Base-by-base conservation (phyloP, 2,888 invertebrate genomes). In the Drosophila setosimentum region DNA sequence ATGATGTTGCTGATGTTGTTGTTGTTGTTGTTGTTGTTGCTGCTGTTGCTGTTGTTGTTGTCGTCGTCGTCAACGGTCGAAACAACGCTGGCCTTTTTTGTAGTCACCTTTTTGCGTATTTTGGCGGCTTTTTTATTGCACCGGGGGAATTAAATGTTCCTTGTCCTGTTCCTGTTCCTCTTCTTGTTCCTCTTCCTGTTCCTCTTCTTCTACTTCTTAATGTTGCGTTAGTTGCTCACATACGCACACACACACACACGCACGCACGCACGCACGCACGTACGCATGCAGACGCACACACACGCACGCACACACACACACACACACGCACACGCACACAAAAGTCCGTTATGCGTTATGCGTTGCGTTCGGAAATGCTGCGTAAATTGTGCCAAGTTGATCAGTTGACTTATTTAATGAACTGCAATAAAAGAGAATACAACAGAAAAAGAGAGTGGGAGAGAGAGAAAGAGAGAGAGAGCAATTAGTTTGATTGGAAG, bases 101-200 rank as follows among this genome's bases (percentile, higher is more conserved):
- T 89, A 61, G 85, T 86, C 89, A 87, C 90, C 75, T 87, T 87
- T 61, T 90, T 87, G 72, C 87, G 87, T 87, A 87, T 87, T 80
- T 87, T 87, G 87, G 70, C 89, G 90, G 89, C 90, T 82, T 76
- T 76, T 70, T 70, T 79, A 73, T 74, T 69, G 73, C 87, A 75
- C 76, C 69, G 49, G 30, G 40, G 40, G 54, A 53, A 62, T 37
- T 30, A 53, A 58, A 27, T 8, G 27, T 24, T 33, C 27, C 21
- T 24, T 24, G 35, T 30, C 37, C 30, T 40, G 16, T 45, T 45
- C 37, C n/a, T 62, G 18, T 35, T 57, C 60, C 33, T 45, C 16
- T 50, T 64, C 60, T 30, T 45, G 13, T 50, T 64, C 30, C 58
- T 49, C 18, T 29, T 58, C 54, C 29, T 50, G 16, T 54, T 63